These are phyloP conservation scores for Mesoclemmys tuberculata DNA, from an alignment of 2,113 vertebrate genomes.

Conservation along the genomic window DNA sequence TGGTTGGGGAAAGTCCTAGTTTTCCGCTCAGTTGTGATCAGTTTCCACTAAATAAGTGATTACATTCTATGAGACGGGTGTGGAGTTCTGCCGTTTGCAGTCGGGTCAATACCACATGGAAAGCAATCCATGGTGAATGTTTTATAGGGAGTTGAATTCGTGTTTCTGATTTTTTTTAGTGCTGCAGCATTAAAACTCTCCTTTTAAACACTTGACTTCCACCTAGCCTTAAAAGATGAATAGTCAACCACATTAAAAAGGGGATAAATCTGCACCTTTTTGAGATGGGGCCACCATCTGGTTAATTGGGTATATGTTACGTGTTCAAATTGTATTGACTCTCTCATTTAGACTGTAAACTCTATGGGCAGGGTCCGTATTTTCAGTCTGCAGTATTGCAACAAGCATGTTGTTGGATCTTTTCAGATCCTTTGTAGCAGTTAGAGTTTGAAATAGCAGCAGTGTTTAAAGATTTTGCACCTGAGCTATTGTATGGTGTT, in stretches of 20 bases:
- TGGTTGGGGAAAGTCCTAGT: neutral
- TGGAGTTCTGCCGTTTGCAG: neutral
- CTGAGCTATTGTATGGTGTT: neutral
- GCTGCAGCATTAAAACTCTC: neutral
- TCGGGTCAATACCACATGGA: neutral
- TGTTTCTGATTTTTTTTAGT: neutral
- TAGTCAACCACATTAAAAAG: neutral
- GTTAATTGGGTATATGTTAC: neutral
- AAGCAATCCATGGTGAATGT: neutral
- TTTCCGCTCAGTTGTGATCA: neutral
- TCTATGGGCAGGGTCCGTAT: neutral
- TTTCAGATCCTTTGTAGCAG: neutral
- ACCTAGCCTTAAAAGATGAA: neutral
- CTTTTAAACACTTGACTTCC: neutral
- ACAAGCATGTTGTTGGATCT: neutral
- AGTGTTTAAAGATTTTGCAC: neutral
- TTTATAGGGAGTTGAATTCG: neutral
- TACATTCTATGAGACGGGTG: neutral
- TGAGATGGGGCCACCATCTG: neutral
- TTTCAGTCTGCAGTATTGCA: neutral
- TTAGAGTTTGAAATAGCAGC: neutral
- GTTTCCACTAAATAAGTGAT: neutral
- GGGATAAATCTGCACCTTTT: neutral
- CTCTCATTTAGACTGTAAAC: neutral
- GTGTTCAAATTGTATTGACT: neutral